Evolutionary conservation across 2,888 invertebrate genomes (phyloP).

Genomic region (Capitulum mitella): DNA sequence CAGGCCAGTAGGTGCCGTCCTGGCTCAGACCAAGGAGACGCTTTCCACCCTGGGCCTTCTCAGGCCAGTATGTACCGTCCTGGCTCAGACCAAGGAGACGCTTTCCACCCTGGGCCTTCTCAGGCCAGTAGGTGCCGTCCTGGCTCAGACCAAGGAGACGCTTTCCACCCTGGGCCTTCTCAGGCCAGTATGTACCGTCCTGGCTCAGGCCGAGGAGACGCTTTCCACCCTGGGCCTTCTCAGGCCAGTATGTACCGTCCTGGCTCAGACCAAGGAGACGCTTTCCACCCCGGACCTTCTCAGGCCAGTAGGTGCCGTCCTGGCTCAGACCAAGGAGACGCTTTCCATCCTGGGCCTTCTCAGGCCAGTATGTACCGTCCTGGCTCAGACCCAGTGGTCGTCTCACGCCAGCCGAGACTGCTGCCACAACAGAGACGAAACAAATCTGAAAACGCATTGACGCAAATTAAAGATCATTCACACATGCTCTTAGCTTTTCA

Average conservation of each 20-base stretch:
- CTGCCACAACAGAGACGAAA: neutral
- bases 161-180: no score
- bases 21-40: no score
- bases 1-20: no score
- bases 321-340: neutral
- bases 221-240: neutral
- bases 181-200: no score
- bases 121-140: no score
- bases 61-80: no score
- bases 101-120: no score
- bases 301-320: slow-evolving; percentile 5
- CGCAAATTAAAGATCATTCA: no score
- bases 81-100: no score
- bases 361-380: neutral
- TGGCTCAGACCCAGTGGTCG: neutral
- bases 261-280: neutral
- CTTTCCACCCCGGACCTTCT: neutral
- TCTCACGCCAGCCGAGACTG: neutral
- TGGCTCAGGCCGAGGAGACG: neutral
- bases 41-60: no score
- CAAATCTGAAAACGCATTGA: neutral
- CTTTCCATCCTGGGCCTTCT: neutral
- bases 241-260: neutral
- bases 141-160: no score
- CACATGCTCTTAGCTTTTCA: no score